Conservation (phyloP, 2,888 invertebrate species). For the Aquatica leii region DNA sequence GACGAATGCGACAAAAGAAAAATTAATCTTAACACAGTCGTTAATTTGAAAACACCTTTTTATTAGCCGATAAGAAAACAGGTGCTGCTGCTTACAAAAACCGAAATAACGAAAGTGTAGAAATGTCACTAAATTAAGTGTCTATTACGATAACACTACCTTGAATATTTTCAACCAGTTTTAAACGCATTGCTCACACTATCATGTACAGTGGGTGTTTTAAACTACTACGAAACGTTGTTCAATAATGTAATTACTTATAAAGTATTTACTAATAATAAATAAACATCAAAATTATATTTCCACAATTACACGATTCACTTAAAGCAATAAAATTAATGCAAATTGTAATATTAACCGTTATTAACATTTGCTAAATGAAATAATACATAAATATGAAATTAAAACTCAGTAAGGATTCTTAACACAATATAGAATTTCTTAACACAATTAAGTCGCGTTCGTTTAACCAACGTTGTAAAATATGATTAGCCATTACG, state of each 20-base stretch:
- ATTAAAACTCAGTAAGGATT: neutral
- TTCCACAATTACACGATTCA: no score
- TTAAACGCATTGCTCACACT: neutral
- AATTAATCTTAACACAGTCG: neutral
- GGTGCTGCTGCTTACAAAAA: conserved; percentile 14
- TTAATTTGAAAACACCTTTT: conserved; percentile 3
- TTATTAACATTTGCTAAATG: no score
- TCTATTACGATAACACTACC: conserved; percentile 40
- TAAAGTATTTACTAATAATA: no score
- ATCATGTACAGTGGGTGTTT: no score
- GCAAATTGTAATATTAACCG: no score
- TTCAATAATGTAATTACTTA: no score
- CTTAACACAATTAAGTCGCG: conserved; percentile 19
- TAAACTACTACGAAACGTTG: no score
- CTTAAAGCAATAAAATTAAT: no score
- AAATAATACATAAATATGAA: no score
- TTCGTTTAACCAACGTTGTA: conserved; percentile 31
- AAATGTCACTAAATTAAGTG: conserved; percentile 38
- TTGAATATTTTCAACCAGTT: conserved; percentile 32
- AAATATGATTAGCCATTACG: conserved; percentile 55
- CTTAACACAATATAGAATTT: conserved; percentile 12
- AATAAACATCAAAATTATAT: no score
- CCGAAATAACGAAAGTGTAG: conserved; percentile 29
- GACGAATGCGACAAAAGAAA: no score
- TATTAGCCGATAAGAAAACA: conserved; percentile 6